phyloP scores from a whole-genome alignment of 2,797 vertebrate species.

The Gallinago stenura region DNA sequence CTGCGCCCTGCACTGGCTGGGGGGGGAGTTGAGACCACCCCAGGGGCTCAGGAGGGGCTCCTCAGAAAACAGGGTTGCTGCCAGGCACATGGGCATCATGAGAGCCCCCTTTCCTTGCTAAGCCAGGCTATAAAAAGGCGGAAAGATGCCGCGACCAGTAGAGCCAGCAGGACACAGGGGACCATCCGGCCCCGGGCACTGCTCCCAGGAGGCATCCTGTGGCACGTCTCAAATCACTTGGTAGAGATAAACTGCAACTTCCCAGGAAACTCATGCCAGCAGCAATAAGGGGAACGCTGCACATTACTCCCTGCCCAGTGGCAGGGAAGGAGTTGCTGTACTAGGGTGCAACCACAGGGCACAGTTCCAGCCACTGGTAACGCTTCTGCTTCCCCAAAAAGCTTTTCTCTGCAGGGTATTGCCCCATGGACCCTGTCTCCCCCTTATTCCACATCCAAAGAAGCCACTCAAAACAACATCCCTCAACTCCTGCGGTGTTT shows the following conservation, averaged over 20 bases:
- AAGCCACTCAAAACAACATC: neutral
- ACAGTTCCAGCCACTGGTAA: neutral
- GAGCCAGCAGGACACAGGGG: neutral
- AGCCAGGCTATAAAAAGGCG: slow-evolving; percentile 9
- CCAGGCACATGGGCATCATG: neutral
- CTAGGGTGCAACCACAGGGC: fast-evolving
- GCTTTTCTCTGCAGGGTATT: neutral
- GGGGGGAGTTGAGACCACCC: neutral
- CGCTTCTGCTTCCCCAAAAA: neutral
- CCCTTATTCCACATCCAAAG: neutral
- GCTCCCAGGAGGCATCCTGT: neutral
- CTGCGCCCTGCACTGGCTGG: neutral
- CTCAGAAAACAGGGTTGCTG: neutral
- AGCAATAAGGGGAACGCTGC: neutral
- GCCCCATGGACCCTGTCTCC: neutral
- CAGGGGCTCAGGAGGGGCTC: neutral
- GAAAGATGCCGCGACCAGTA: neutral
- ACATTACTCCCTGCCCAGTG: fast-evolving
- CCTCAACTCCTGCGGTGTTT: neutral
- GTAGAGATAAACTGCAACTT: slow-evolving; percentile 1
- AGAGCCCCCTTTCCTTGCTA: slow-evolving; percentile 5
- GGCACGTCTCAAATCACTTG: slow-evolving; percentile 45
- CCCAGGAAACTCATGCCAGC: neutral
- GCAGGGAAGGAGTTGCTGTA: neutral
- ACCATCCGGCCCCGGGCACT: neutral